Conservation (phyloP, 1,140 invertebrate species). For the Drosophila lacteicornis region DNA sequence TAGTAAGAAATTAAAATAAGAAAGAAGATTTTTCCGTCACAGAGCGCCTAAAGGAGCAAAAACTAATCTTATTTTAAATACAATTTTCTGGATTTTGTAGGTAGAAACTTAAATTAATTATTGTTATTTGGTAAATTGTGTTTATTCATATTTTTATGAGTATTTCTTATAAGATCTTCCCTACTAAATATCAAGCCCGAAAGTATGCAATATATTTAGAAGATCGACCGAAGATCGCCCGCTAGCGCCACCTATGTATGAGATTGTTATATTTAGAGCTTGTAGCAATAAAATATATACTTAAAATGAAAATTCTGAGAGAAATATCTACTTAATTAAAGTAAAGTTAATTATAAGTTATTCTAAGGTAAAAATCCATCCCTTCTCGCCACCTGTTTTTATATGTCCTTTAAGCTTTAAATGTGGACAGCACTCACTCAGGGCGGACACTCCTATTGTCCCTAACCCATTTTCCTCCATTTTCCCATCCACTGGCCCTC, state of each 20-base stretch:
- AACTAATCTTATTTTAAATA: not conserved
- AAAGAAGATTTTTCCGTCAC: not conserved
- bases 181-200: not conserved
- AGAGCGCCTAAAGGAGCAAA: too few relatives aligned
- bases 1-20: too few relatives aligned
- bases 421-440: constrained; percentile 9
- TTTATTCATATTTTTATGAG: not conserved
- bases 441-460: not conserved
- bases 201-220: constrained; percentile 21
- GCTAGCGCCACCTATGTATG: constrained; percentile 3
- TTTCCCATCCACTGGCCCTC: too few relatives aligned
- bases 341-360: not conserved
- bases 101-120: not conserved
- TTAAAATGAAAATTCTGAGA: fast-evolving
- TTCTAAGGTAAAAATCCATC: not conserved
- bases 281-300: not conserved
- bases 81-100: not conserved
- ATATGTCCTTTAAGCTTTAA: constrained; percentile 7
- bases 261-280: too few relatives aligned
- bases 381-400: not conserved
- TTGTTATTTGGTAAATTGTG: not conserved
- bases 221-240: not conserved
- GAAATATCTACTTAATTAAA: not conserved
- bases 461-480: not conserved
- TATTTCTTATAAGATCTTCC: not conserved